Evolutionary conservation across 2,888 invertebrate species (phyloP).

Genomic region (Marasmarcha lunaedactyla): DNA sequence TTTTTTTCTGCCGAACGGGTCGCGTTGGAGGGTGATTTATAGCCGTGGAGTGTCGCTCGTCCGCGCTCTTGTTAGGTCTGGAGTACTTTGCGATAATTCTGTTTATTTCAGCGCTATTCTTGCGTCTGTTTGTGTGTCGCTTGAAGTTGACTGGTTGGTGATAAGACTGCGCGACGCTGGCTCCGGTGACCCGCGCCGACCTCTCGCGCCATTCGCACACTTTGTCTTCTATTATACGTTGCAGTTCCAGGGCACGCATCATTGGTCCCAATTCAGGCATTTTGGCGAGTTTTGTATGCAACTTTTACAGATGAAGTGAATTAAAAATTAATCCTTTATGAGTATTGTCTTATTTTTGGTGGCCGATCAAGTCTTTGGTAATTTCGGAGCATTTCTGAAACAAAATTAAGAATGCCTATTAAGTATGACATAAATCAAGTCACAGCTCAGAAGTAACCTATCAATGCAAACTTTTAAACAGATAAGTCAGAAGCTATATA

Average conservation of each 20-base stretch:
- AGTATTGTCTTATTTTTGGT: too few species aligned
- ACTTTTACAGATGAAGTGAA: neutral
- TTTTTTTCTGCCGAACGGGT: slow-evolving; percentile 38
- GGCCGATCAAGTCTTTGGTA: too few species aligned
- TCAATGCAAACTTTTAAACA: neutral
- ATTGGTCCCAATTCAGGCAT: slow-evolving; percentile 63
- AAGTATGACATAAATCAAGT: neutral
- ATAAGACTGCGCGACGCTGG: slow-evolving; percentile 43
- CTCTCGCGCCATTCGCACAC: slow-evolving; percentile 65
- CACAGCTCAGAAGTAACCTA: neutral
- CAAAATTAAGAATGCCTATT: too few species aligned
- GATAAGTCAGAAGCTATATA: too few species aligned
- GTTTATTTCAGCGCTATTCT: slow-evolving; percentile 65
- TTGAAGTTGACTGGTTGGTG: slow-evolving; percentile 63
- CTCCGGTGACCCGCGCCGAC: slow-evolving; percentile 56
- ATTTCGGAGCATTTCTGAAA: too few species aligned
- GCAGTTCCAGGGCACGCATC: slow-evolving; percentile 63
- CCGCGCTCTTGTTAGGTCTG: slow-evolving; percentile 47
- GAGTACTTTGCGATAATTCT: slow-evolving; percentile 69
- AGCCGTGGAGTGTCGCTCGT: slow-evolving; percentile 32
- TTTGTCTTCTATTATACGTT: slow-evolving; percentile 63
- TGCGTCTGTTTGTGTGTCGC: slow-evolving; percentile 61
- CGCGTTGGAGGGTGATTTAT: slow-evolving; percentile 35
- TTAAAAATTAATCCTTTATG: neutral
- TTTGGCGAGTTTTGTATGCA: slow-evolving; percentile 17